These are phyloP conservation scores for Luperina testacea DNA, from an alignment of 2,888 invertebrate species.

Conservation along the genomic window DNA sequence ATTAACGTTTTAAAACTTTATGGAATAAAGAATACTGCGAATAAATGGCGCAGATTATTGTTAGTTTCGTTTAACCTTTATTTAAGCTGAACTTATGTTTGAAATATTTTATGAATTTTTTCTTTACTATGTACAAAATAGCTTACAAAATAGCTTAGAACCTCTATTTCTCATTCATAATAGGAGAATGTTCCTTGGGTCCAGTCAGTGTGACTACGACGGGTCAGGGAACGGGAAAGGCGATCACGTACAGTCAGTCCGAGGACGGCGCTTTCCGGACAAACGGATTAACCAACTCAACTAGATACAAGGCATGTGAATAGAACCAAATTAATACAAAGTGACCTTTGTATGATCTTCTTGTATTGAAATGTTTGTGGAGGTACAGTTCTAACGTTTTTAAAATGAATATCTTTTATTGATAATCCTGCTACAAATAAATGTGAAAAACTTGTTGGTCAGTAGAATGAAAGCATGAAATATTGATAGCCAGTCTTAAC, in stretches of 20 bases:
- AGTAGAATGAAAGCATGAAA: neutral
- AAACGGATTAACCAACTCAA: constrained; percentile 55
- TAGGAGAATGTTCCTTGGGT: constrained; percentile 20
- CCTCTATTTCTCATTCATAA: neutral
- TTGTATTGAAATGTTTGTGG: constrained; percentile 2
- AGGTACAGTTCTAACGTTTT: neutral
- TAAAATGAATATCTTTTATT: neutral
- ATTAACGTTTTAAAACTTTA: constrained; percentile 28
- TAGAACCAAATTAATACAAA: constrained; percentile 32
- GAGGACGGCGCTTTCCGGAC: constrained; percentile 35
- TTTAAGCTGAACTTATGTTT: neutral
- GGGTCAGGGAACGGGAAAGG: constrained; percentile 37
- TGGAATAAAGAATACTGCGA: neutral
- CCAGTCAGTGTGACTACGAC: neutral
- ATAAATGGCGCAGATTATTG: constrained; percentile 21
- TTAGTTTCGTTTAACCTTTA: constrained; percentile 23
- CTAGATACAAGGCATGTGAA: constrained; percentile 38
- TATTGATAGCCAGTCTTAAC: neutral
- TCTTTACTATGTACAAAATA: neutral
- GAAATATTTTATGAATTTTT: neutral
- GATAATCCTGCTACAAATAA: neutral
- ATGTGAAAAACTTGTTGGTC: neutral
- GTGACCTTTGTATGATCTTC: neutral
- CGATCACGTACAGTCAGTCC: constrained; percentile 49
- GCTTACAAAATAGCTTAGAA: neutral